Evolutionary conservation across 2,888 invertebrate genomes (phyloP), one percentile per base, ranked within the genome.

Genomic region (Ectobius pallidus): DNA sequence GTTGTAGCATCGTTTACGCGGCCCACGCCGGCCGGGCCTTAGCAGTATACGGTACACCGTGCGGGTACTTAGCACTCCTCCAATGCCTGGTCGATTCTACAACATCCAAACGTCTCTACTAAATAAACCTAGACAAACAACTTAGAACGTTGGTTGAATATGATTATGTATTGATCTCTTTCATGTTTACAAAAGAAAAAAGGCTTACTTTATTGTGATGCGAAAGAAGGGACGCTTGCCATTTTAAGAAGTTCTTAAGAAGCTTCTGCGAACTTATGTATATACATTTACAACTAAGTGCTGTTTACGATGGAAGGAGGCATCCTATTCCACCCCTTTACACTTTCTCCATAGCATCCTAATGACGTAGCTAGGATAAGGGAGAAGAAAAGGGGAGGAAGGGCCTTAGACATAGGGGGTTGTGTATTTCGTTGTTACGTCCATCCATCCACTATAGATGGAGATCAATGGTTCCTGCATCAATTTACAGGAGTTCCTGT

Each of bases 391-490:
- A n/a, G 14, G 44, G 4, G 25, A 49, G 25, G 49, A 67, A 46
- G 46, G 67, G 67, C 14, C 27, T 49, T 49, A 0, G 18, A 69
- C 25, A 25, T n/a, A 32, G 18, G 27, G 39, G 70, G 70, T 30
- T 2, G 14, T 30, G 30, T 70, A 20, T 39, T 70, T 58, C 39
- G 32, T 58, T 34, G 58, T 25, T 11, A 3, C 6, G 14, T 30
- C 58, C 25, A 14, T 52, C 52, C 52, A 25, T 22, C 34, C 30
- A 16, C 65, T 58, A 58, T 32, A 61, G 46, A 71, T 71, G 27
- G 27, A 14, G n/a, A 52, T 71, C 67, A 49, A 71, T 71, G 65
- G 49, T 52, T 71, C 71, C 49, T 71, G 71, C 67, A 71, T 71
- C 70, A 58, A 70, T 70, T 70, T 71, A 44, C 65, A 71, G 71